phyloP scores from a whole-genome alignment of 2,888 invertebrate species.

The Gymnoscelis rufifasciata region DNA sequence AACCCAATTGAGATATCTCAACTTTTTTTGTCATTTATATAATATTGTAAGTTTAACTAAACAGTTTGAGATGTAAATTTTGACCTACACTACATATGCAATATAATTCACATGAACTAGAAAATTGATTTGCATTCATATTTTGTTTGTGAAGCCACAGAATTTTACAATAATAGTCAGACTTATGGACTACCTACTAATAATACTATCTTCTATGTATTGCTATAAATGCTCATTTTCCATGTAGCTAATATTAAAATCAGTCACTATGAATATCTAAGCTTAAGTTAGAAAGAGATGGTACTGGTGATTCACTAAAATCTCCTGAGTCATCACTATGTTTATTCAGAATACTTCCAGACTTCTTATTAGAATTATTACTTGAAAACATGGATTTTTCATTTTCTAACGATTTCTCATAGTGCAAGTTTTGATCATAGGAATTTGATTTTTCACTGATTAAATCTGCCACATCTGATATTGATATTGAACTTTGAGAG shows the following conservation, averaged over 20 bases:
- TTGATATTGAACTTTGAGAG: slow-evolving; percentile 63
- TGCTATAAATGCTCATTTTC: slow-evolving; percentile 9
- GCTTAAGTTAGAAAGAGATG: slow-evolving; percentile 68
- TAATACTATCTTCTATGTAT: slow-evolving; percentile 3
- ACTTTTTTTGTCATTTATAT: too few relatives aligned
- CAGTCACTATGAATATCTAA: slow-evolving; percentile 70
- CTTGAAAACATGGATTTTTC: slow-evolving; percentile 33
- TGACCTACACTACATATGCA: too few relatives aligned
- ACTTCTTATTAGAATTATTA: slow-evolving; percentile 35
- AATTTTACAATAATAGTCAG: background rate
- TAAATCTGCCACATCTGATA: slow-evolving; percentile 70
- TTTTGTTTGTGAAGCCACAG: too few relatives aligned
- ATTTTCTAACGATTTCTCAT: slow-evolving; percentile 32
- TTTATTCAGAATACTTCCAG: slow-evolving; percentile 38
- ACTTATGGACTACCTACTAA: slow-evolving; percentile 4
- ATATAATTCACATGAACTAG: too few relatives aligned
- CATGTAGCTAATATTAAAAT: slow-evolving; percentile 9
- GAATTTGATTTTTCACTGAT: slow-evolving; percentile 61
- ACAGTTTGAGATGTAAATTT: too few relatives aligned
- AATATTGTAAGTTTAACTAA: too few relatives aligned
- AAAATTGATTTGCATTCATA: too few relatives aligned
- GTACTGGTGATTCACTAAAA: slow-evolving; percentile 65
- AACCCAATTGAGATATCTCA: too few relatives aligned
- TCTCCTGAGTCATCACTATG: slow-evolving; percentile 64
- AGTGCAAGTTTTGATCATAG: slow-evolving; percentile 35